These are phyloP conservation scores for Pseudomyrmex concolor DNA, from an alignment of 1,140 invertebrate genomes.

Conservation along the genomic window DNA sequence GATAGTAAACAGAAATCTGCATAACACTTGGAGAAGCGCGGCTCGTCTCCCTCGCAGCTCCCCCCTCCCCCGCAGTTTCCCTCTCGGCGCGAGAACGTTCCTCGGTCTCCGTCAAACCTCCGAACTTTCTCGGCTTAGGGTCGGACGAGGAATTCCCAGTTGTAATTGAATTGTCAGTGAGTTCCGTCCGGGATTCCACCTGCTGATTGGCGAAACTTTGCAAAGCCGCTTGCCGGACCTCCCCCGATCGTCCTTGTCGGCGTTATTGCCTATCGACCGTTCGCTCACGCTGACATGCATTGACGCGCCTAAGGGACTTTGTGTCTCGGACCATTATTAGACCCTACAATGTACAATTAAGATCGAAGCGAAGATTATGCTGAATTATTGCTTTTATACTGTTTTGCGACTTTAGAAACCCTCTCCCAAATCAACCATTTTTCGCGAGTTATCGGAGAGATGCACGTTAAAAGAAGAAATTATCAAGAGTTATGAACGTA, in stretches of 20 bases:
- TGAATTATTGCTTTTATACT: not conserved
- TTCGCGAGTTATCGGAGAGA: not conserved
- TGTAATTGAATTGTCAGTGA: conserved; percentile 82
- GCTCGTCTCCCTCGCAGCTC: conserved; percentile 64
- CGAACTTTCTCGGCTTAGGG: conserved; percentile 77
- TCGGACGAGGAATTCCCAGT: conserved; percentile 78
- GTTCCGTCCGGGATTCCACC: conserved; percentile 72
- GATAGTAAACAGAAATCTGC: conserved; percentile 84
- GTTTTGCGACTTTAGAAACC: not conserved
- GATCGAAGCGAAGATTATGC: not conserved
- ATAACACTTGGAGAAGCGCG: conserved; percentile 82
- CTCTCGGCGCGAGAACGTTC: conserved; percentile 50
- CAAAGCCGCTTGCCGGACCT: conserved; percentile 72
- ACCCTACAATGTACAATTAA: conserved; percentile 44
- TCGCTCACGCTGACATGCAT: conserved; percentile 23
- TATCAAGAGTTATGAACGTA: not conserved
- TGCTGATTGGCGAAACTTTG: conserved; percentile 76
- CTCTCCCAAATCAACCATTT: not conserved
- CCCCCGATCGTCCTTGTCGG: conserved; percentile 65
- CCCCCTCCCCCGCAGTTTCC: conserved; percentile 32
- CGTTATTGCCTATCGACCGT: conserved; percentile 59
- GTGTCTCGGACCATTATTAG: conserved; percentile 46
- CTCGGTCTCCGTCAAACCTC: conserved; percentile 70
- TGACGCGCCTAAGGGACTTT: conserved; percentile 42
- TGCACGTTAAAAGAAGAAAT: not conserved